These are phyloP conservation scores for Orthosia cruda DNA, from an alignment of 2,888 invertebrate species.

Conservation along the genomic window DNA sequence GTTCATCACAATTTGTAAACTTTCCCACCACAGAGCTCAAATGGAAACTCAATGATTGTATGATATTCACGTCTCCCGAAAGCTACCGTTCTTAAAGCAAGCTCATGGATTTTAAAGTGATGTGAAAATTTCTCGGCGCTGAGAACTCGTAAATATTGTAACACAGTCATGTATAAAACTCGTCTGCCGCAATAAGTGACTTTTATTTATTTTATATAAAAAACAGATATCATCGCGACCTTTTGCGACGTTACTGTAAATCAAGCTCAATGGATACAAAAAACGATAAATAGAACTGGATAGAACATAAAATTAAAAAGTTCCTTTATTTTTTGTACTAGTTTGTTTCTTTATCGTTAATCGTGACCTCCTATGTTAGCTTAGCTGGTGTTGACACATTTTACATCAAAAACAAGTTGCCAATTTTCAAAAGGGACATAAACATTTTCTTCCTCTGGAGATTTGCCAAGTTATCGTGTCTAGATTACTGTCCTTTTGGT, in stretches of 20 bases:
- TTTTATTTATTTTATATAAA: conserved; percentile 44
- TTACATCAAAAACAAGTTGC: background rate
- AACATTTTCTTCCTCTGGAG: background rate
- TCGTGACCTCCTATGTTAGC: background rate
- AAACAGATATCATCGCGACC: conserved; percentile 40
- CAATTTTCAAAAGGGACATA: background rate
- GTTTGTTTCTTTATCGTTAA: background rate
- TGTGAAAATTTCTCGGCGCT: too few species aligned
- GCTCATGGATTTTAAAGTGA: too few species aligned
- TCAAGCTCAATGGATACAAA: conserved; percentile 9
- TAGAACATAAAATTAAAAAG: background rate
- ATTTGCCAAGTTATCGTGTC: background rate
- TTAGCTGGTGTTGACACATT: background rate
- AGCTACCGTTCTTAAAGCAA: too few species aligned
- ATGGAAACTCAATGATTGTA: too few species aligned
- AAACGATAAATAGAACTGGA: background rate
- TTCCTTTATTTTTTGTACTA: background rate
- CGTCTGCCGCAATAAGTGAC: too few species aligned
- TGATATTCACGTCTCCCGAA: too few species aligned
- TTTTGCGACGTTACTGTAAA: conserved; percentile 42
- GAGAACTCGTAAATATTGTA: too few species aligned
- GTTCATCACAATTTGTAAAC: too few species aligned
- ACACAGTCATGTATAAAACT: too few species aligned
- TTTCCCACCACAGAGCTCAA: too few species aligned
- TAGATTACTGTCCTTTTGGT: background rate